A percentile compares a stretch with the other conserved stretches of the same genome.
phyloP scores from a whole-genome alignment of 2,113 vertebrate genomes.

The Lasiurus borealis region DNA sequence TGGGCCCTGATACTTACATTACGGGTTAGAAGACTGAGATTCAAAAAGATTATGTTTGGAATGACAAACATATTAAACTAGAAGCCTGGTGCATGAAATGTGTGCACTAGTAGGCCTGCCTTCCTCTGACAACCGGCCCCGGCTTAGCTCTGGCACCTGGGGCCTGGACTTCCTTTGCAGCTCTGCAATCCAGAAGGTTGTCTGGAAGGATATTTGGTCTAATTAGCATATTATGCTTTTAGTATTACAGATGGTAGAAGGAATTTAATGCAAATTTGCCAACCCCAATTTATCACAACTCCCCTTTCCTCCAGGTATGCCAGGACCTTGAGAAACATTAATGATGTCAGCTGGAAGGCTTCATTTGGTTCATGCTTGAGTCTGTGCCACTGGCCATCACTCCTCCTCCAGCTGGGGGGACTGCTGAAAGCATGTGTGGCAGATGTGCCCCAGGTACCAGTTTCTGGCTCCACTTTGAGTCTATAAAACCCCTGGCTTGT shows the following conservation, averaged over 20 bases:
- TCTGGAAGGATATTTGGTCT: too few species aligned
- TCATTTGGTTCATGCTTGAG: not conserved
- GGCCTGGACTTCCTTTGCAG: too few species aligned
- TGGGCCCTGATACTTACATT: not conserved
- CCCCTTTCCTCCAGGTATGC: not conserved
- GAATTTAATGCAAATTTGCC: too few species aligned
- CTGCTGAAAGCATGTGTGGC: not conserved
- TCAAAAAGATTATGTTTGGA: not conserved
- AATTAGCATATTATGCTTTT: too few species aligned
- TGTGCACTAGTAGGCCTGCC: too few species aligned
- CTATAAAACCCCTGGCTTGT: not conserved
- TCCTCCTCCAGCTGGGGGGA: not conserved
- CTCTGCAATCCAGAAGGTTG: too few species aligned
- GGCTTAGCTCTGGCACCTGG: too few species aligned
- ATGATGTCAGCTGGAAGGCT: not conserved
- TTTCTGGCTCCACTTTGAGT: not conserved
- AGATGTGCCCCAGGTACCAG: not conserved
- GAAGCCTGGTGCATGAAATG: too few species aligned
- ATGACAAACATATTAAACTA: not conserved
- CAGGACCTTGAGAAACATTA: not conserved
- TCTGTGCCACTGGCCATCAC: not conserved
- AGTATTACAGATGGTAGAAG: too few species aligned
- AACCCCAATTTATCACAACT: not conserved
- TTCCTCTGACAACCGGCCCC: too few species aligned
- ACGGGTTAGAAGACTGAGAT: not conserved